Base-by-base conservation (phyloP, 2,113 vertebrate species). In the Mustela nigripes region DNA sequence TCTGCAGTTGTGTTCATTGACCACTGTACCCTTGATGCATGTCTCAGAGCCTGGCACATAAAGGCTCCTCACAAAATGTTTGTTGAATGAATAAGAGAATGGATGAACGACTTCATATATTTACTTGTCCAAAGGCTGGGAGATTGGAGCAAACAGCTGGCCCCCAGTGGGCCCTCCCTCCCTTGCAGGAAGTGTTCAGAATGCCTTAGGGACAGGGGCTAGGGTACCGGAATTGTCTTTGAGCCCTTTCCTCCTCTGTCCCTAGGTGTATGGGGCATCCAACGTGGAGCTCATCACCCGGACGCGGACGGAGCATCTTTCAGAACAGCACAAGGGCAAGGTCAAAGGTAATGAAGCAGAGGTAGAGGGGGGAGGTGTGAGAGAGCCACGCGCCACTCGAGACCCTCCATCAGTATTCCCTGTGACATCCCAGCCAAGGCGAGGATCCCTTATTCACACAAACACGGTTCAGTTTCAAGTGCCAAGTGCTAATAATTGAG, bases 201-300 rank as follows among this genome's bases (percentile, higher is more conserved):
- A 95, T 39, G 79, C 45, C 48, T 62, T 63, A 60, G 36, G 33
- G 39, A 18, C 36, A 63, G 48, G 36, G 81, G 7, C 4, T 11
- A 33, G 42, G 26, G 39, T n/a, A 56, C 42, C 15, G 21, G 63
- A 45, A 33, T 88, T 83, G 39, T 21, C 2, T 78, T 26, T 28
- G 22, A 96, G 48, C 22, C 33, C 78, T 15, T 71, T 18, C 28
- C 4, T 53, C 36, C 78, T 97, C 92, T 96, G 0, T 48, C 56
- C 4, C 8, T 97, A 99, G 99, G 99, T 99, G 45, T 99, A 99
- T 0, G 99, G 99, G 0, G 99, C 99, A 7, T 99, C 99, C 97
- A 99, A 99, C 0, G 99, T 99, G 97, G 99, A 99, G 98, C 99
- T 99, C 94, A 99, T 99, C 98, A 99, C 99, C 10, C 99, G 99